phyloP scores from a whole-genome alignment of 2,888 invertebrate genomes.

The Slavum lentiscoides region DNA sequence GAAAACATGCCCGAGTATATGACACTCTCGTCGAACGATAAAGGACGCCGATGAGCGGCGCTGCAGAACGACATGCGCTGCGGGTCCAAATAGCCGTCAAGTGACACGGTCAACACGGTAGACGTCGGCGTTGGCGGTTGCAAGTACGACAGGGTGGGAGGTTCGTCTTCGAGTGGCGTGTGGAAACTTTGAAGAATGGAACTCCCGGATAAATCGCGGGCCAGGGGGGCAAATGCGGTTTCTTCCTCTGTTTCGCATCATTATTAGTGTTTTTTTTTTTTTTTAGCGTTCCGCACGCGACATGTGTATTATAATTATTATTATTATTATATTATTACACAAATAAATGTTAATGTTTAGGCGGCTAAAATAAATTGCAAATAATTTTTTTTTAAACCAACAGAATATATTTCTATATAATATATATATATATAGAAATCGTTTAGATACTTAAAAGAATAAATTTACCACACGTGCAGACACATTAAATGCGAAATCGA shows the following conservation, averaged over 20 bases:
- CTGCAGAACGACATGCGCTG: slow-evolving; percentile 80
- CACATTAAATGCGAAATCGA: too few species aligned
- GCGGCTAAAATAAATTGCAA: too few species aligned
- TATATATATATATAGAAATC: too few species aligned
- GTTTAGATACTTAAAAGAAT: too few species aligned
- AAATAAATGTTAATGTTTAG: too few species aligned
- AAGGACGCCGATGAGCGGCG: slow-evolving; percentile 69
- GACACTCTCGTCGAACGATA: slow-evolving; percentile 79
- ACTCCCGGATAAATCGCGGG: slow-evolving; percentile 60
- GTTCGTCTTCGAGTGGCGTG: slow-evolving; percentile 73
- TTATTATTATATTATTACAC: too few species aligned
- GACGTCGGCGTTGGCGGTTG: slow-evolving; percentile 80
- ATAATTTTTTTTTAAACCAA: too few species aligned
- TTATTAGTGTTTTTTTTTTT: too few species aligned
- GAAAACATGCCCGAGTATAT: slow-evolving; percentile 73
- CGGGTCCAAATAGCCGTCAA: slow-evolving; percentile 84
- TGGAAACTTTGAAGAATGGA: slow-evolving; percentile 72
- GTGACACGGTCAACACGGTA: slow-evolving; percentile 79
- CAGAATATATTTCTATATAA: too few species aligned
- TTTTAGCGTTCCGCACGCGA: too few species aligned
- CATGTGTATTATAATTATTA: too few species aligned
- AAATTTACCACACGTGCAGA: too few species aligned
- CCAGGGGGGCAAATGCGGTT: slow-evolving; percentile 55
- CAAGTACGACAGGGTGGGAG: slow-evolving; percentile 63
- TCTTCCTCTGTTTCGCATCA: slow-evolving; percentile 4